Evolutionary conservation across 2,113 vertebrate genomes (phyloP).

Genomic region (Lycaon pictus): DNA sequence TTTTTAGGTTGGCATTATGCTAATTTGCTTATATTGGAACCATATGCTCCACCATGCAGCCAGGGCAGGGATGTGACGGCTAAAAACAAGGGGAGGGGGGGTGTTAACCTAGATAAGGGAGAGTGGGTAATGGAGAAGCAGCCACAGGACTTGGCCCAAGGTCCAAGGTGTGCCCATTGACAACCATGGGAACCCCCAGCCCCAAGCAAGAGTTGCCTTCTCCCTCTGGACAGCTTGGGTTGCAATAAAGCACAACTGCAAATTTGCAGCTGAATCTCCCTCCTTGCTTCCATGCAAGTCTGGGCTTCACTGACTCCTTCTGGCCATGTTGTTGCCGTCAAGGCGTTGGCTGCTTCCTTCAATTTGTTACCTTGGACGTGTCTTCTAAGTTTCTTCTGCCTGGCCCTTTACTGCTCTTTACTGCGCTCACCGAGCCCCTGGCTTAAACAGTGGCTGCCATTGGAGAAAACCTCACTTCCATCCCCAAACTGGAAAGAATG

Average conservation of each 20-base stretch:
- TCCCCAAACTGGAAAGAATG: not conserved
- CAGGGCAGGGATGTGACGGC: not conserved
- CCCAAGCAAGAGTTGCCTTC: not conserved
- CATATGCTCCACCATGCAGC: not conserved
- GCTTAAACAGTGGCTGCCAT: not conserved
- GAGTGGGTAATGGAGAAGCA: not conserved
- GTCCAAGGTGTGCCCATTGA: not conserved
- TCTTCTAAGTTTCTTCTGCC: not conserved
- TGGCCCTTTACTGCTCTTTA: not conserved
- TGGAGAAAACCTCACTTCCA: not conserved
- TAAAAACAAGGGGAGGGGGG: not conserved
- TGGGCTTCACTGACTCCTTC: not conserved
- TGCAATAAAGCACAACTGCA: not conserved
- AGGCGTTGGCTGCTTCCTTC: not conserved
- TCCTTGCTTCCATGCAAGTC: not conserved
- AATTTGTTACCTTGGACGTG: not conserved
- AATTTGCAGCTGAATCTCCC: not conserved
- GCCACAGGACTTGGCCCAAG: not conserved
- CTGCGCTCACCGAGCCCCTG: not conserved
- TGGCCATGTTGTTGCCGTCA: not conserved
- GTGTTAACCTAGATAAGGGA: not conserved
- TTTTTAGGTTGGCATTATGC: constrained; percentile 19
- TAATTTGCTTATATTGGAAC: constrained; percentile 20
- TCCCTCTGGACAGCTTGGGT: constrained; percentile 24
- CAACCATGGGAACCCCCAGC: not conserved